Percentiles rank a stretch among this genome's conserved stretches.
These are phyloP conservation scores for Beaufortia kweichowensis DNA, from an alignment of 2,113 vertebrate genomes.

Conservation along the genomic window DNA sequence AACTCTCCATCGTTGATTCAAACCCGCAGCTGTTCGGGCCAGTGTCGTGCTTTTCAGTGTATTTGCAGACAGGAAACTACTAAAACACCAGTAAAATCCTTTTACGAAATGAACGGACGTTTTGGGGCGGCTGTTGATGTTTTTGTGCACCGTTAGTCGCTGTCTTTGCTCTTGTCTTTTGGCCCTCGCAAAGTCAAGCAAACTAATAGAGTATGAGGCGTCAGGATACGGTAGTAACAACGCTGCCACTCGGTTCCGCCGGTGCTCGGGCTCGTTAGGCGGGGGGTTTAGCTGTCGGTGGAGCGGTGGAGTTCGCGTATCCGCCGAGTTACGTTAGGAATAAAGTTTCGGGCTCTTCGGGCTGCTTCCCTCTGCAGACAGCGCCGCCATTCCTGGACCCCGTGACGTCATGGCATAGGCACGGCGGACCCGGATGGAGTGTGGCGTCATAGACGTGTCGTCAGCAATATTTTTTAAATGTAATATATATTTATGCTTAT, in stretches of 20 bases:
- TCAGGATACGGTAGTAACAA: constrained; percentile 10
- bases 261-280: constrained; percentile 56
- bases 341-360: constrained; percentile 77
- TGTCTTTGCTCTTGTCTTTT: constrained; percentile 46
- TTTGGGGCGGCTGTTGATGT: constrained; percentile 2
- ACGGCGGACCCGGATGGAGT: constrained; percentile 50
- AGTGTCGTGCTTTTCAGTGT: constrained; percentile 18
- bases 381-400: constrained; percentile 76
- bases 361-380: constrained; percentile 73
- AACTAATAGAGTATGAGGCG: constrained; percentile 18
- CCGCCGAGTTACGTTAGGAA: constrained; percentile 63
- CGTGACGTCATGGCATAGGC: constrained; percentile 58
- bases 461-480: no score
- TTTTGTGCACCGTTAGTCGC: constrained; percentile 29
- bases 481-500: no score
- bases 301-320: constrained; percentile 27
- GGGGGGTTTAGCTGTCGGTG: constrained; percentile 26
- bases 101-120: constrained; percentile 63
- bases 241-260: neutral
- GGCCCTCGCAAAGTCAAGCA: constrained; percentile 59
- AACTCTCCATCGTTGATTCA: constrained; percentile 84
- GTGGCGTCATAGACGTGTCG: constrained; percentile 20
- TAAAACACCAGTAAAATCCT: constrained; percentile 3
- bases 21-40: constrained; percentile 29
- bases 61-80: constrained; percentile 3